A percentile compares a stretch with the other conserved stretches of the same genome.
Evolutionary conservation across 2,113 vertebrate genomes (phyloP).

Genomic region (Syngnathus floridae): DNA sequence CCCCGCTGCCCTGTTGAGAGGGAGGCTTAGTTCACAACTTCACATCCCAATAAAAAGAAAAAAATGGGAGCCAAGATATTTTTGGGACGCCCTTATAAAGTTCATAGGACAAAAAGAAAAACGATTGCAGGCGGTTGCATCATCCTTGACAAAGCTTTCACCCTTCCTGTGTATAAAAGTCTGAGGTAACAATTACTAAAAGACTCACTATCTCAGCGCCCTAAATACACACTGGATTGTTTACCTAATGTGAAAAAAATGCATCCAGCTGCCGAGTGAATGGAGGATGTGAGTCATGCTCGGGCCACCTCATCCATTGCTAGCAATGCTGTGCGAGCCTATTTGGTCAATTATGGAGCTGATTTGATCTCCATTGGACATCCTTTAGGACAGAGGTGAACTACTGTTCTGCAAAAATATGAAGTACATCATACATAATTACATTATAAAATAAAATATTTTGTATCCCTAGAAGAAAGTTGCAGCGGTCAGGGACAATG

Average conservation of each 20-base stretch:
- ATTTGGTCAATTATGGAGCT: not conserved
- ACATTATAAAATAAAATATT: too few species aligned
- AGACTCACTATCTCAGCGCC: conserved; percentile 22
- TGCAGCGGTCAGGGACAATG: conserved; percentile 27
- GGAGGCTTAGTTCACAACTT: not conserved
- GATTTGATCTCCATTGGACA: not conserved
- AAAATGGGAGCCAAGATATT: conserved; percentile 9
- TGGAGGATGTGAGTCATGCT: conserved; percentile 31
- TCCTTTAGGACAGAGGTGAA: not conserved
- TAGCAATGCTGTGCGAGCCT: conserved; percentile 20
- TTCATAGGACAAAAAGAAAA: conserved; percentile 4
- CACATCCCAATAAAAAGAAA: conserved; percentile 13
- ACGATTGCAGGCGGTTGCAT: conserved; percentile 10
- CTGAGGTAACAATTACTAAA: conserved; percentile 9
- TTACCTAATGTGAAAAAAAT: conserved; percentile 29
- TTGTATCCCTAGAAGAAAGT: not conserved
- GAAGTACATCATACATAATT: too few species aligned
- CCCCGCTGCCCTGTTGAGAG: not conserved
- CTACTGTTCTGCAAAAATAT: not conserved
- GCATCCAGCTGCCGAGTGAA: conserved; percentile 38
- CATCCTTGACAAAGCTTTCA: conserved; percentile 6
- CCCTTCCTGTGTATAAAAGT: not conserved
- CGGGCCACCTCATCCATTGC: conserved; percentile 22
- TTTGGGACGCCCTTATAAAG: conserved; percentile 9
- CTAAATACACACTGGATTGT: conserved; percentile 43